Evolutionary conservation across 2,888 invertebrate genomes (phyloP).

Genomic region (Hypercompe scribonia): DNA sequence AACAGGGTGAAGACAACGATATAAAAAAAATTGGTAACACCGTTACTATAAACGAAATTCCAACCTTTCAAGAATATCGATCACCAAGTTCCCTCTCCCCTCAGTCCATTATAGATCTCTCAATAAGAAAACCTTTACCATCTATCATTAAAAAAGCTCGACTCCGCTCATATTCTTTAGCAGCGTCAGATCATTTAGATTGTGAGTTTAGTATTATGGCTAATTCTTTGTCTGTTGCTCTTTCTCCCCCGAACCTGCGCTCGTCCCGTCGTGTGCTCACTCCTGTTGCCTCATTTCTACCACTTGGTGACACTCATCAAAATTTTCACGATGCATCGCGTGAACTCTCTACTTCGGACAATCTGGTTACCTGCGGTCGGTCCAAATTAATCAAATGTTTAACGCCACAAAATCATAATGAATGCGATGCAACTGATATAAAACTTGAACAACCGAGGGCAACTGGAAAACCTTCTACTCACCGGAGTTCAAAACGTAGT

Average conservation of each 20-base stretch:
- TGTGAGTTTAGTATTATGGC: conserved; percentile 82
- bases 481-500: conserved; percentile 79
- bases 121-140: conserved; percentile 68
- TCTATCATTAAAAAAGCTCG: conserved; percentile 76
- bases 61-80: conserved; percentile 83
- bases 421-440: conserved; percentile 53
- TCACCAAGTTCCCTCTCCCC: conserved; percentile 70
- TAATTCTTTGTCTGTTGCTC: conserved; percentile 87
- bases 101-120: conserved; percentile 67
- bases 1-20: conserved; percentile 43
- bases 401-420: conserved; percentile 30
- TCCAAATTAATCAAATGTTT: conserved; percentile 44
- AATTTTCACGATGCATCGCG: conserved; percentile 60
- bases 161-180: conserved; percentile 71
- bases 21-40: conserved; percentile 68
- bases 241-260: conserved; percentile 86
- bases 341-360: conserved; percentile 46
- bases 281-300: conserved; percentile 76
- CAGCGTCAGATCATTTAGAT: conserved; percentile 72
- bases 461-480: conserved; percentile 59
- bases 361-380: conserved; percentile 34
- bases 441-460: conserved; percentile 54
- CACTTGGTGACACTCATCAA: conserved; percentile 70
- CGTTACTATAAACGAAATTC: conserved; percentile 84
- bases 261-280: conserved; percentile 80